Conservation (phyloP, 2,113 vertebrate genomes). For the Podilymbus podiceps region DNA sequence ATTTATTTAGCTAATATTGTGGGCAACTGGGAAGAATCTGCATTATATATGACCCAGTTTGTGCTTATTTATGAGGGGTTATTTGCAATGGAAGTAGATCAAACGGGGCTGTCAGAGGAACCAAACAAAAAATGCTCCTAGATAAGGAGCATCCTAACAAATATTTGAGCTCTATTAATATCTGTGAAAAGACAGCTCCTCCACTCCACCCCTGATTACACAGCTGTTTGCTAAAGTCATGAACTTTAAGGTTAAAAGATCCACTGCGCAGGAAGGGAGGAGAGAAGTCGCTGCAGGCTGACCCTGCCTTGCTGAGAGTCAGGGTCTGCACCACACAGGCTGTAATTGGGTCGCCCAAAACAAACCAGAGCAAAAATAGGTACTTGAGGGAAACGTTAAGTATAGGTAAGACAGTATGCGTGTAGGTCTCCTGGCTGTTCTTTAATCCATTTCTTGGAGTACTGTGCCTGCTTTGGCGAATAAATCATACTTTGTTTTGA, state of each 20-base stretch:
- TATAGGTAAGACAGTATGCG: background rate
- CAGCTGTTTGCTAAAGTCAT: slow-evolving; percentile 40
- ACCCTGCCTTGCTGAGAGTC: background rate
- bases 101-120: background rate
- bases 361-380: background rate
- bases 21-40: background rate
- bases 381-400: background rate
- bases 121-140: background rate
- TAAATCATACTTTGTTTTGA: slow-evolving; percentile 25
- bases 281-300: slow-evolving; percentile 21
- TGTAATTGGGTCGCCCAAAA: background rate
- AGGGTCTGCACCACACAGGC: background rate
- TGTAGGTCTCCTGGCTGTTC: background rate
- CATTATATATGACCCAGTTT: background rate
- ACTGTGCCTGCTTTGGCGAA: background rate
- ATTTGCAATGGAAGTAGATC: slow-evolving; percentile 33
- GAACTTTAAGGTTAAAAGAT: slow-evolving; percentile 43
- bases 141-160: slow-evolving; percentile 56
- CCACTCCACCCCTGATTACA: background rate
- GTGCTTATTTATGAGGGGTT: slow-evolving; percentile 8
- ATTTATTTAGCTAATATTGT: slow-evolving; percentile 10
- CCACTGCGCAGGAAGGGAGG: background rate
- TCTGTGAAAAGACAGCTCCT: slow-evolving; percentile 39
- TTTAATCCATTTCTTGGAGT: background rate
- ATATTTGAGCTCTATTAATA: slow-evolving; percentile 9